A percentile compares a stretch with the other conserved stretches of the same genome.
These are phyloP conservation scores for Gastrophysa polygoni DNA, from an alignment of 2,888 invertebrate species.

Conservation along the genomic window DNA sequence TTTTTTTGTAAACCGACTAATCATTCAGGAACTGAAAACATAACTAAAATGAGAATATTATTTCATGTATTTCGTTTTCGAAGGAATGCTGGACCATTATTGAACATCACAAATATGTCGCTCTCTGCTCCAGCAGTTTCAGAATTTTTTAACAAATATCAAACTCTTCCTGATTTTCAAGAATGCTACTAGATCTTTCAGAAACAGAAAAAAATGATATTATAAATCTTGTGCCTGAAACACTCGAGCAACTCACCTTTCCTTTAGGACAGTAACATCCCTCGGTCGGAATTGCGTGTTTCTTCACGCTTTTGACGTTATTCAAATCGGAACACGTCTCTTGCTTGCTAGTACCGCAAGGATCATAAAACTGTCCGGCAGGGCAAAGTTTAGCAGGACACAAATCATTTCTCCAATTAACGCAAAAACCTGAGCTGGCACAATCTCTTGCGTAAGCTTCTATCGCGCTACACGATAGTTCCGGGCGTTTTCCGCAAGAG, in stretches of 20 bases:
- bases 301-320: conserved; percentile 43
- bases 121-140: not conserved
- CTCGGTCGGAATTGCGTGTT: conserved; percentile 60
- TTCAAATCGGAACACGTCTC: conserved; percentile 70
- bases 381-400: conserved; percentile 71
- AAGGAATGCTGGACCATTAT: too few relatives aligned
- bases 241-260: conserved; percentile 59
- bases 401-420: conserved; percentile 70
- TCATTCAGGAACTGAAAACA: too few relatives aligned
- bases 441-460: conserved; percentile 79
- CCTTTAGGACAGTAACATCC: conserved; percentile 87
- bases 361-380: conserved; percentile 59
- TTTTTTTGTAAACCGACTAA: too few relatives aligned
- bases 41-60: too few relatives aligned
- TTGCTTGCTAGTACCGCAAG: conserved; percentile 68
- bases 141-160: too few relatives aligned
- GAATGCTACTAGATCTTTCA: too few relatives aligned
- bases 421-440: conserved; percentile 71
- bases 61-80: too few relatives aligned
- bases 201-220: too few relatives aligned
- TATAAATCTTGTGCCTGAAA: too few relatives aligned
- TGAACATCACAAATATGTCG: conserved; percentile 3
- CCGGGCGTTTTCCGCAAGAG: conserved; percentile 63
- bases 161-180: too few relatives aligned
- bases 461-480: conserved; percentile 68